Evolutionary conservation across 2,797 vertebrate species (phyloP), one percentile per base, ranked within the genome.

Genomic region (Chiropotes sagulatus): DNA sequence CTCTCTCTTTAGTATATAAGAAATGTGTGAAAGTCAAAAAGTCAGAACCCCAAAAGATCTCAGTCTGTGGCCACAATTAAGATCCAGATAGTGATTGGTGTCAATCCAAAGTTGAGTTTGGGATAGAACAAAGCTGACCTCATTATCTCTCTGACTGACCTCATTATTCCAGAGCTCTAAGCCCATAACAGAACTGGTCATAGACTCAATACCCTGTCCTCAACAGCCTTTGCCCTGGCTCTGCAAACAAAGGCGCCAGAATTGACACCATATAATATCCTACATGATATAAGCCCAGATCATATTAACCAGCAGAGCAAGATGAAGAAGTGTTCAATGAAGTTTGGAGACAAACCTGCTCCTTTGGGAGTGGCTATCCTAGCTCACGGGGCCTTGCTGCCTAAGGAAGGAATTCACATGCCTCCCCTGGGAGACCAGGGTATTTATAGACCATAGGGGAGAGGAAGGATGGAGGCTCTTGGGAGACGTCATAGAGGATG

Each of bases 401-500:
- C 48, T 93, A 80, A 96, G 89, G 87, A 96, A 97, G 96, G 92
- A 96, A 97, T 97, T 92, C 46, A 19, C 41, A 64, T 46, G 11
- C 14, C 1, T 84, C 67, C 92, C 93, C 67, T 36, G 46, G 88
- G 95, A 82, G 39, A 86, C 52, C 57, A 96, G 73, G 72, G 33
- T 97, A 97, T 98, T 98, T 96, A 96, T 96, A 96, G 97, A 96
- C 30, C 54, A 39, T 89, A 90, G 79, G 79, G 87, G 30, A 90
- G 81, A 98, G 97, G 97, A 97, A 98, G 97, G 97, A 97, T 93
- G 97, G 85, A 95, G 85, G 90, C 92, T 94, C 95, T 78, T 96
- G 90, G 95, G 96, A 97, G 88, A 95, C 88, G 92, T 93, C 97
- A 97, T 94, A 93, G 90, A 97, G 97, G 96, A 97, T 96, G 92